Evolutionary conservation across 2,797 vertebrate species (phyloP), one percentile per base, ranked within the genome.

Genomic region (Percopsis omiscomaycus): DNA sequence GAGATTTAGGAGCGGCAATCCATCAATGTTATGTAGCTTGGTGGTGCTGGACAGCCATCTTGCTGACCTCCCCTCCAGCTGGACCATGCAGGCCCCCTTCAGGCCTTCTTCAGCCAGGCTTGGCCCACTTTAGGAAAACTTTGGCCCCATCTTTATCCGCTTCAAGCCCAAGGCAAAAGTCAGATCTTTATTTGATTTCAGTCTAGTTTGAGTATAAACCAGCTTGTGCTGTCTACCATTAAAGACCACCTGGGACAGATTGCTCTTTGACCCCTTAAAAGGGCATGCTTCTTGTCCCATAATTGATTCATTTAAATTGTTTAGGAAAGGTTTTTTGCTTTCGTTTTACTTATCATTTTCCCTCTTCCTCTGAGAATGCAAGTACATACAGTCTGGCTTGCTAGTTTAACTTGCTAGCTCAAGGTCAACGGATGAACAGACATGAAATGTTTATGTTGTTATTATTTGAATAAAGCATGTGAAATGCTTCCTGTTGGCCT

Each of bases 1-100:
- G 85, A 91, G 88, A 91, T 92, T 88, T 84, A 80, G 82, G 75
- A 86, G 71, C 86, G 83, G 86, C 85, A 87, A 91, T 91, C 87
- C 80, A 89, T 89, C 87, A 87, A 85, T 85, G 81, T 88, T 85
- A 88, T 85, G 72, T 76, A 81, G 84, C 72, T 68, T 74, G 80
- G 80, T 79, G 71, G 52, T 62, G 73, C 78, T 84, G 84, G 81
- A 87, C 80, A 71, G 70, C 71, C 58, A 68, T 68, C 75, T 80
- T 30, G 66, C 74, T 77, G 86, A 86, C 82, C 70, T 86, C 71
- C 66, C 82, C 73, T 82, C 81, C 82, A 80, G 85, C 80, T 84
- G 86, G 80, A 81, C 77, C 13, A 13, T 22, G 30, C 66, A 16
- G 6, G 48, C 60, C 70, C 54, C 54, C 71, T 62, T 67, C 69